phyloP scores from a whole-genome alignment of 2,888 invertebrate species.

The Hydraecia micacea region DNA sequence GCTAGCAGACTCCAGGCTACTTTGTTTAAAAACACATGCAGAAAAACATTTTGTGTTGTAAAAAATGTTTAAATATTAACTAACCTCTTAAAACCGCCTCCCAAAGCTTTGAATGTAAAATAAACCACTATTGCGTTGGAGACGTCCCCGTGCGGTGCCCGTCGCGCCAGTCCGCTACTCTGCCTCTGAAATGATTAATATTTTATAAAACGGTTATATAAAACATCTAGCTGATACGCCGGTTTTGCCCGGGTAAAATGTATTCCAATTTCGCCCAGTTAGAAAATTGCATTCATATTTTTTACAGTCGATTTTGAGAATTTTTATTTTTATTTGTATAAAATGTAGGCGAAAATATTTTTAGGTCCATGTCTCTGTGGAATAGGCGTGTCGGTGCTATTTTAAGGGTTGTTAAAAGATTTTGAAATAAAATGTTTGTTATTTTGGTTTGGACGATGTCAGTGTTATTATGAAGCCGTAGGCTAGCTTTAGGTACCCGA shows the following conservation, averaged over 20 bases:
- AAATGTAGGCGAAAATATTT: slow-evolving; percentile 40
- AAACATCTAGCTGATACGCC: slow-evolving; percentile 52
- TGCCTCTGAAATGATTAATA: slow-evolving; percentile 53
- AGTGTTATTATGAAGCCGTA: background rate
- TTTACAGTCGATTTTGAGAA: slow-evolving; percentile 33
- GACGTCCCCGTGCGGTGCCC: slow-evolving; percentile 52
- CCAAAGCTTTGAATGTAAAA: slow-evolving; percentile 75
- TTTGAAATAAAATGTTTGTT: slow-evolving; percentile 13
- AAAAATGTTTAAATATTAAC: slow-evolving; percentile 72
- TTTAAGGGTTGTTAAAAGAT: slow-evolving; percentile 1
- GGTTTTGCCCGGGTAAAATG: slow-evolving; percentile 48
- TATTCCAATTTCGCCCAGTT: slow-evolving; percentile 53
- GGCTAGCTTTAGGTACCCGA: slow-evolving; percentile 24
- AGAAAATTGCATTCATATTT: slow-evolving; percentile 52
- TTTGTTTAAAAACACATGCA: slow-evolving; percentile 42
- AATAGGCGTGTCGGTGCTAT: slow-evolving; percentile 1
- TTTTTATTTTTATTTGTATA: slow-evolving; percentile 41
- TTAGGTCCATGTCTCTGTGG: background rate
- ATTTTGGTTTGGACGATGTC: background rate
- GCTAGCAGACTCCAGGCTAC: slow-evolving; percentile 19
- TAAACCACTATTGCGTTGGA: slow-evolving; percentile 75
- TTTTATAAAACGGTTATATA: slow-evolving; percentile 55
- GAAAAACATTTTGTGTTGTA: slow-evolving; percentile 34
- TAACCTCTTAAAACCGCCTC: slow-evolving; percentile 72
- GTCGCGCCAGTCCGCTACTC: slow-evolving; percentile 20